Evolutionary conservation across 2,113 vertebrate species (phyloP).

Genomic region (Hydrochoerus hydrochaeris): DNA sequence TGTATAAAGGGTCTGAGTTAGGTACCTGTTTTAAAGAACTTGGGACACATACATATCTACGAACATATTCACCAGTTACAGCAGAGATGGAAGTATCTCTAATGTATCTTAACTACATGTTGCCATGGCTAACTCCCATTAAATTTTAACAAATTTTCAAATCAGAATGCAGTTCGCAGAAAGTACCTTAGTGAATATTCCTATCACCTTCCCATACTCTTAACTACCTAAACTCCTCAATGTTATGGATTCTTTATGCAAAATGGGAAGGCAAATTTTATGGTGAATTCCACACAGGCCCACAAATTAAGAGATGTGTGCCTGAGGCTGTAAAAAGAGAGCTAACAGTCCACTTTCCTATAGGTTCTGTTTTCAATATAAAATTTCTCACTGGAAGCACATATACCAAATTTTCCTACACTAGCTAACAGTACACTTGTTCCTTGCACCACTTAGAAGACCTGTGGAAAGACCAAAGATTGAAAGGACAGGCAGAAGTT

Average conservation of each 20-base stretch:
- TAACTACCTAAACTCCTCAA: conserved; percentile 32
- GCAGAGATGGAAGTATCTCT: not conserved
- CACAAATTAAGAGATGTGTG: conserved; percentile 1
- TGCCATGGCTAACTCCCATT: conserved; percentile 2
- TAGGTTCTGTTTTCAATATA: not conserved
- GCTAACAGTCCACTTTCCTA: not conserved
- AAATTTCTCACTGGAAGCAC: conserved; percentile 20
- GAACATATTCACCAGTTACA: not conserved
- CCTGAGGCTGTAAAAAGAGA: not conserved
- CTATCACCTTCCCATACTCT: not conserved
- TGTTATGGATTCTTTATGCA: conserved; percentile 4
- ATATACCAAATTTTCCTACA: not conserved
- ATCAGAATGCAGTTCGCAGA: not conserved
- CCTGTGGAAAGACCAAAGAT: not conserved
- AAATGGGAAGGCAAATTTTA: not conserved
- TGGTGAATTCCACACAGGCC: not conserved
- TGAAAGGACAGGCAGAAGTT: conserved; percentile 16
- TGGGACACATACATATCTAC: not conserved
- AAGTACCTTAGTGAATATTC: not conserved
- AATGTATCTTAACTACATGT: not conserved
- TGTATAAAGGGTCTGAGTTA: not conserved
- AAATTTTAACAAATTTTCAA: not conserved
- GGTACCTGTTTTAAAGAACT: not conserved
- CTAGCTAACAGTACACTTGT: not conserved
- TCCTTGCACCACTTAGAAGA: not conserved